Evolutionary conservation across 2,888 invertebrate genomes (phyloP), one percentile per base, ranked within the genome.

Genomic region (Seladonia tumulorum): DNA sequence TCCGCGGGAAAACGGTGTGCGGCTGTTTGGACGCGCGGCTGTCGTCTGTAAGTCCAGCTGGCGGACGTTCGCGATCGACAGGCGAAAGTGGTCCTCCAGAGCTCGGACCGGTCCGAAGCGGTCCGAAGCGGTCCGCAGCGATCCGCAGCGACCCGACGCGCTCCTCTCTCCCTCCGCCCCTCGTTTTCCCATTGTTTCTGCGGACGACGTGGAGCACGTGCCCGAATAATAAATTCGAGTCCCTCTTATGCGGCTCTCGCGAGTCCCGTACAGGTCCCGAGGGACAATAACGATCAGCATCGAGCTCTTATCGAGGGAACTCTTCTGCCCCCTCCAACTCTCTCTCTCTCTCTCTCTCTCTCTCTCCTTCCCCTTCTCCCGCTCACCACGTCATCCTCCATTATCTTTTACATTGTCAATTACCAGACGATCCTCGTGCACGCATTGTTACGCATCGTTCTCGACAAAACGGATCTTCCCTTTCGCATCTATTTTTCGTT

Each of bases 101-200:
- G 8, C 29, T 75, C 74, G 72, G 71, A 79, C 57, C 90, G 63
- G 63, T 25, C 63, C 63, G 60, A n/a, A n/a, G 57, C 57, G 57
- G 53, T 53, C 53, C 53, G 53, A 2, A 60, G 10, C 57, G n/a
- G 25, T 25, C 25, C 60, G 25, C 7, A 14, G 16, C 63, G 29
- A 29, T 35, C 35, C 63, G 29, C 18, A 16, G 18, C 29, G 57
- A n/a, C n/a, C 4, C 57, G 57, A 57, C 18, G 29, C 16, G 18
- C 18, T 35, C 18, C 29, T 25, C 63, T 25, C 63, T 63, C 57
- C 8, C 25, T 53, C 22, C 22, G 22, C 0, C 53, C 57, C 91
- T 86, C 88, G 88, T 90, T 92, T 91, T 86, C 89, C 91, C 86
- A 90, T 88, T 88, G 91, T 91, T 90, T 90, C 91, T 91, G 91